Base-by-base conservation (phyloP, 2,797 vertebrate species). In the Acipenser ruthenus region DNA sequence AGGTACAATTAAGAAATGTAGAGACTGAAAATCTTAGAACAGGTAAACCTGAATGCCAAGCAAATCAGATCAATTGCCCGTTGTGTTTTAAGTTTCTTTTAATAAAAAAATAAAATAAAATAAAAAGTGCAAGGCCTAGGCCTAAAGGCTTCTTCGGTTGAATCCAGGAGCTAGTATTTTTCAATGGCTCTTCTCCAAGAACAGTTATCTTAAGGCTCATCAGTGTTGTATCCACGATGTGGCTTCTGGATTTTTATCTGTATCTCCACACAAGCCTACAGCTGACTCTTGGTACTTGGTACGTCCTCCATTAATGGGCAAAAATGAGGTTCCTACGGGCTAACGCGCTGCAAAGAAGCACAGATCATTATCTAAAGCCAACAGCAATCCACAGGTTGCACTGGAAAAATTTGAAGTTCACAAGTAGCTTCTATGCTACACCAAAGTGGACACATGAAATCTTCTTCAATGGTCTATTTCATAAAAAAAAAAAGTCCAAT, bases 381-480 rank as follows among this genome's bases (percentile, higher is more conserved):
- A 93, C 93, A 93, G 94, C 94, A 95, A 94, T 95, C 95, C 90
- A 98, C 95, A 92, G 95, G 95, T 93, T 96, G 96, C 94, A 93
- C 88, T 91, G 91, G 85, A 86, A 84, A 72, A 78, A 83, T 80
- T 77, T 78, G 70, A 76, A 10, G 12, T 58, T 58, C 55, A 58
- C 12, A 13, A 13, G 55, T 12, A 12, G 55, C 55, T 58, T 58
- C 55, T 6, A 58, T 8, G 12, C 13, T 11, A n/a, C 55, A 58
- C 12, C 55, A 9, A 13, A 59, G 49, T 61, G 47, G 18, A 10
- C 64, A 58, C 55, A 58, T 80, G 82, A 72, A 77, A 75, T 82
- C 75, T 77, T 84, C 86, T 84, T 80, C 23, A 37, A 37, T 37
- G 23, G 23, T 37, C 23, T 37, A 37, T 37, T 79, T 84, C 72